Percentiles rank a stretch among this genome's conserved stretches.
Evolutionary conservation across 2,888 invertebrate species (phyloP).

Genomic region (Dynastes hyllus): DNA sequence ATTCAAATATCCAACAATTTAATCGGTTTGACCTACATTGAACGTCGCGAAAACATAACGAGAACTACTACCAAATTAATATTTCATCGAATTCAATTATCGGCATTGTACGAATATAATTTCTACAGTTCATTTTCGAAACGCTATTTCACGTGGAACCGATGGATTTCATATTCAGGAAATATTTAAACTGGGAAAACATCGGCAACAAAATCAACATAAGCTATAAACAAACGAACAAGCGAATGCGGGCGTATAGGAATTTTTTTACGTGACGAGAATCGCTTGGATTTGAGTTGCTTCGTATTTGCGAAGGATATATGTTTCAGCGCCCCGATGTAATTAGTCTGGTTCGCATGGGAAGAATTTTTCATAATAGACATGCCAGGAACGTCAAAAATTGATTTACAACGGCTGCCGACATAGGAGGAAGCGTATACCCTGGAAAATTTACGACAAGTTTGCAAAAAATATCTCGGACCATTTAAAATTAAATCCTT

Average conservation of each 20-base stretch:
- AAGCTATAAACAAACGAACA: neutral
- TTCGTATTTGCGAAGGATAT: neutral
- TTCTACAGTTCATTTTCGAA: neutral
- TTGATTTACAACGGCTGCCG: slow-evolving; percentile 17
- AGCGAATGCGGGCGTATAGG: neutral
- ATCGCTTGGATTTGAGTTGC: neutral
- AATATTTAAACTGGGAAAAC: neutral
- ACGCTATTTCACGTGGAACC: neutral
- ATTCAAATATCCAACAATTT: neutral
- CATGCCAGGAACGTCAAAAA: slow-evolving; percentile 3
- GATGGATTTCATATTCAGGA: neutral
- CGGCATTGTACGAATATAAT: neutral
- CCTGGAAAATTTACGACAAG: slow-evolving; percentile 6
- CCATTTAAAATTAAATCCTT: neutral
- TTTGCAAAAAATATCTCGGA: neutral
- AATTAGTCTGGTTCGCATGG: slow-evolving; percentile 4
- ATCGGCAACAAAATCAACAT: neutral
- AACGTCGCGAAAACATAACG: neutral
- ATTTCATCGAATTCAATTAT: slow-evolving; percentile 5
- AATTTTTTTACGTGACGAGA: neutral
- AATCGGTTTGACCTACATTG: neutral
- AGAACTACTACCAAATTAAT: neutral
- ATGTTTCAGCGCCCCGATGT: slow-evolving; percentile 4
- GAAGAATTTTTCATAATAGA: slow-evolving; percentile 24
- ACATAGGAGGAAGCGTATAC: neutral